phyloP scores from a whole-genome alignment of 2,113 vertebrate genomes.

The Bubo bubo region DNA sequence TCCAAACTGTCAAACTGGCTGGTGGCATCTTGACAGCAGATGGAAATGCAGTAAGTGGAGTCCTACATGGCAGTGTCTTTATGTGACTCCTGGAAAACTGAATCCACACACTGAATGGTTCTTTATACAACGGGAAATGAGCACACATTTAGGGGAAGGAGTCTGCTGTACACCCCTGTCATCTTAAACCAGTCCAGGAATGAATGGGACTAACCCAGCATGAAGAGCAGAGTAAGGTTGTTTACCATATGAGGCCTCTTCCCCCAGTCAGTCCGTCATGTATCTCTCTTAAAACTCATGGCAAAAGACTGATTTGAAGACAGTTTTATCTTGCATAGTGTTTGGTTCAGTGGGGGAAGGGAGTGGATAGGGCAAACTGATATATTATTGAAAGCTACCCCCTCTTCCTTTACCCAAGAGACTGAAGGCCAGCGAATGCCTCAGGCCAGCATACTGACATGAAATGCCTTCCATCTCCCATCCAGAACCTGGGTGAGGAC shows the following conservation, averaged over 20 bases:
- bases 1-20: conserved; percentile 7
- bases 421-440: background rate
- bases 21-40: conserved; percentile 27
- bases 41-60: background rate
- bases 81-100: background rate
- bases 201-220: background rate
- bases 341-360: background rate
- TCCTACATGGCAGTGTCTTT: background rate
- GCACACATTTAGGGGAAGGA: background rate
- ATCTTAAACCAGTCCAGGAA: background rate
- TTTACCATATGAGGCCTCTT: background rate
- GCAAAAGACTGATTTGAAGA: background rate
- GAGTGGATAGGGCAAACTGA: background rate
- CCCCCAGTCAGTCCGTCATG: background rate
- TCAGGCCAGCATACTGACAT: background rate
- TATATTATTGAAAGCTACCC: background rate
- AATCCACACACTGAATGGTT: background rate
- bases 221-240: background rate
- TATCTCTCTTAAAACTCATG: background rate
- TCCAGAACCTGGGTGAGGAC: background rate
- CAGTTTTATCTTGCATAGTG: background rate
- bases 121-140: background rate
- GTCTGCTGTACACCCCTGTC: background rate
- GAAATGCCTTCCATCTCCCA: background rate
- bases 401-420: background rate